Evolutionary conservation across 2,888 invertebrate species (phyloP).

Genomic region (Rhodophaea formosa): DNA sequence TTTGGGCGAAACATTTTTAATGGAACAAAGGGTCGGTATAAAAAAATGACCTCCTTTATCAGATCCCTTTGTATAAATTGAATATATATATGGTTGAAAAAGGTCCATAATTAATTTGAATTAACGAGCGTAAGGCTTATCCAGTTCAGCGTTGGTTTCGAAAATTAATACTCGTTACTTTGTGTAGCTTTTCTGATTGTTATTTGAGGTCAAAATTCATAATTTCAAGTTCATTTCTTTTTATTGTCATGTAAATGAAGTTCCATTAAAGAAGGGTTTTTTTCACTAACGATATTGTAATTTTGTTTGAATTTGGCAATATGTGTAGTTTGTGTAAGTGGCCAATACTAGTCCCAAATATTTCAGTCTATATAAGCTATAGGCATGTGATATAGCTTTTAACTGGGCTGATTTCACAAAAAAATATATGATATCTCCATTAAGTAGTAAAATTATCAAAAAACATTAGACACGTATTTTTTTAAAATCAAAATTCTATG

Average conservation of each 20-base stretch:
- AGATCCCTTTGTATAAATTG: constrained; percentile 22
- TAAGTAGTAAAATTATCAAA: no score
- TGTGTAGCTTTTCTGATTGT: not conserved
- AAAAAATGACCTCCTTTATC: constrained; percentile 25
- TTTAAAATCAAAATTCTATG: no score
- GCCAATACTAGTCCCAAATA: no score
- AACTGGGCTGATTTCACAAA: no score
- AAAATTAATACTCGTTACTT: not conserved
- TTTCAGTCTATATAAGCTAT: no score
- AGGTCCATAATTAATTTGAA: constrained; percentile 53
- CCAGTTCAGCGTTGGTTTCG: constrained; percentile 28
- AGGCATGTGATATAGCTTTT: no score
- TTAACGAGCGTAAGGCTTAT: constrained; percentile 46
- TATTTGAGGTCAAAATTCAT: not conserved
- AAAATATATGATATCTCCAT: no score
- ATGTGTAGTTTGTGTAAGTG: no score
- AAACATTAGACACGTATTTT: no score
- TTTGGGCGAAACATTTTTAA: constrained; percentile 22
- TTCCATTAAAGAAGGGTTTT: no score
- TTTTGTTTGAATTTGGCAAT: no score
- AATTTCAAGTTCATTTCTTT: not conserved
- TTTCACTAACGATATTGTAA: no score
- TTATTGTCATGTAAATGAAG: not conserved
- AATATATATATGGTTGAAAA: constrained; percentile 27
- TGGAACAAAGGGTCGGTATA: constrained; percentile 25